Percentiles rank a stretch among this genome's conserved stretches.
phyloP scores from a whole-genome alignment of 2,797 vertebrate species.

The Loriculus beryllinus region DNA sequence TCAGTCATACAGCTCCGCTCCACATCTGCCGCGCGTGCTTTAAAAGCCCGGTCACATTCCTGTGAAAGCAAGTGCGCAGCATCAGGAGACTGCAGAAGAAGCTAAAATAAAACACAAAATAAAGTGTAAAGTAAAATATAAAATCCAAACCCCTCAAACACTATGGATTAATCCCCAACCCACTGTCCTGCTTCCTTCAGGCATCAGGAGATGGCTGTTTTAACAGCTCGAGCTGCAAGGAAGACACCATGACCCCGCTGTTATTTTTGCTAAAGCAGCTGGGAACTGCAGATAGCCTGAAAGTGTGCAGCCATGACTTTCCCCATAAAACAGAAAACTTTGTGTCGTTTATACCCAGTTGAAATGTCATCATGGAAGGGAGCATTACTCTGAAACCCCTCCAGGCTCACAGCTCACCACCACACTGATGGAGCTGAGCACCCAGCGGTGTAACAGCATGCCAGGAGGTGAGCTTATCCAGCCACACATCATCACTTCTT shows the following conservation, averaged over 20 bases:
- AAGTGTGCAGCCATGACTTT: background rate
- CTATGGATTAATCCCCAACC: background rate
- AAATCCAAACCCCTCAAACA: background rate
- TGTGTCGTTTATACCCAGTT: background rate
- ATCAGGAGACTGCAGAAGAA: background rate
- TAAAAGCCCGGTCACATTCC: background rate
- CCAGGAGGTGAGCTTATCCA: background rate
- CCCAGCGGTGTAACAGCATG: fast-evolving
- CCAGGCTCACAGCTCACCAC: background rate
- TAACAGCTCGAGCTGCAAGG: background rate
- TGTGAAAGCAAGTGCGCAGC: background rate
- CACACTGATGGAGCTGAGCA: fast-evolving
- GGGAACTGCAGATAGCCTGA: background rate
- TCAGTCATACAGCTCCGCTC: background rate
- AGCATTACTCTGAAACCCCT: fast-evolving
- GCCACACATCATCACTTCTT: background rate
- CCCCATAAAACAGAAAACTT: background rate
- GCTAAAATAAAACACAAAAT: background rate
- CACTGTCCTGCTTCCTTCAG: background rate
- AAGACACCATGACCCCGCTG: background rate
- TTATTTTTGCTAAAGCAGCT: background rate
- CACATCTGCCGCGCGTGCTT: background rate
- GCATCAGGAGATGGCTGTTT: background rate
- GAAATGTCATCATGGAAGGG: background rate
- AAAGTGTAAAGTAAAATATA: background rate